phyloP scores from a whole-genome alignment of 1,140 invertebrate species.

The Zaprionus davidi region DNA sequence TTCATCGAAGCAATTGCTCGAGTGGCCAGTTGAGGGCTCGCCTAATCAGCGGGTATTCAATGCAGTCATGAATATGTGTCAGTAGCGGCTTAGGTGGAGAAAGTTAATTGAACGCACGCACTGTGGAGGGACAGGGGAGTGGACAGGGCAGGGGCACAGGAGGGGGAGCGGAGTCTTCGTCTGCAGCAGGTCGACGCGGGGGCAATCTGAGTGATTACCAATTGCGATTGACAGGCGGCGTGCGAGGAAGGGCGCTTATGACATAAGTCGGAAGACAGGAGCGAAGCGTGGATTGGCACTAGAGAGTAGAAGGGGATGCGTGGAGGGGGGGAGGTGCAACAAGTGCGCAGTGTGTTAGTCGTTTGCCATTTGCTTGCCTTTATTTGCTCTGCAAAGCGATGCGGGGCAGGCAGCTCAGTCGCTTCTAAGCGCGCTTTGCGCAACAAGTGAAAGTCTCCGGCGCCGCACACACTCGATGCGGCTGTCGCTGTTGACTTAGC shows the following conservation, averaged over 20 bases:
- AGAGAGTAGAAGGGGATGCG: no score
- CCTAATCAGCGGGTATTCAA: constrained; percentile 3
- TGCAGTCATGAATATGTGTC: constrained; percentile 5
- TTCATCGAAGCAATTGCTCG: neutral
- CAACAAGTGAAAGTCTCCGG: neutral
- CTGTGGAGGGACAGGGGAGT: neutral
- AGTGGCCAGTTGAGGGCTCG: neutral
- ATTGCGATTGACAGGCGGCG: neutral
- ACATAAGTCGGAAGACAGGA: neutral
- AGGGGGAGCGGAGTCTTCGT: no score
- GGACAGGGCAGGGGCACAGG: neutral
- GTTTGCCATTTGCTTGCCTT: neutral
- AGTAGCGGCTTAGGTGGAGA: neutral
- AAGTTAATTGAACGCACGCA: constrained; percentile 1
- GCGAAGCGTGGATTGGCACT: neutral
- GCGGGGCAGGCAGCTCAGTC: neutral
- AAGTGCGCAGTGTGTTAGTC: neutral
- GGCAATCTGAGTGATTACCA: neutral
- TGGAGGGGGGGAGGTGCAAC: neutral
- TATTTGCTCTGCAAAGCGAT: neutral
- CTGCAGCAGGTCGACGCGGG: no score
- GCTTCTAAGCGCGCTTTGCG: constrained; percentile 4
- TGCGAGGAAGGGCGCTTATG: neutral
- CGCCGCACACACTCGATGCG: neutral
- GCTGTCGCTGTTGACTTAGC: neutral